Evolutionary conservation across 2,888 invertebrate genomes (phyloP).

Genomic region (Miltochrista miniata): DNA sequence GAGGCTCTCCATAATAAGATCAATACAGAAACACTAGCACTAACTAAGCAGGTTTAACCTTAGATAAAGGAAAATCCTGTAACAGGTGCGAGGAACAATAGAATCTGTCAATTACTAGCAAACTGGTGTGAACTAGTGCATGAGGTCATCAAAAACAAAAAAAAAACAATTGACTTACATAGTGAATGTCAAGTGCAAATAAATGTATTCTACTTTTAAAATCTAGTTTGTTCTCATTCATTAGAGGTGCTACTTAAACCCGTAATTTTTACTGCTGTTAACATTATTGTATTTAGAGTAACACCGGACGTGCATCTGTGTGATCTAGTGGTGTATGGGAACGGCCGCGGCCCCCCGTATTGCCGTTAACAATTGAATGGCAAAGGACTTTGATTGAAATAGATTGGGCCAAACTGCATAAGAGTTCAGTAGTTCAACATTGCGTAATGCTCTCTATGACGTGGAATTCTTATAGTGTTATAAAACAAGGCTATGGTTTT

Average conservation of each 20-base stretch:
- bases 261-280: constrained; percentile 21
- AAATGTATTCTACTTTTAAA: constrained; percentile 13
- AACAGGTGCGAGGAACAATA: no score
- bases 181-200: constrained; percentile 18
- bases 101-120: not conserved
- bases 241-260: constrained; percentile 14
- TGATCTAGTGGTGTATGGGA: constrained; percentile 29
- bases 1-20: no score
- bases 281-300: constrained; percentile 5
- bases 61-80: no score
- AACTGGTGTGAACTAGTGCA: not conserved
- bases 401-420: constrained; percentile 17
- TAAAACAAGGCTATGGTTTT: no score
- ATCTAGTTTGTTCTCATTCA: constrained; percentile 12
- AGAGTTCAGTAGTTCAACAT: constrained; percentile 30
- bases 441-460: constrained; percentile 19
- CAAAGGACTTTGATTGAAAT: constrained; percentile 20
- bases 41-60: no score
- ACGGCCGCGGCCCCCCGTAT: constrained; percentile 20
- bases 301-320: no score
- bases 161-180: constrained; percentile 24
- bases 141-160: constrained; percentile 13
- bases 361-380: constrained; percentile 29
- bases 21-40: no score
- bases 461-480: constrained; percentile 16